Evolutionary conservation across 1,140 invertebrate genomes (phyloP).

Genomic region (Lasioglossum baleicum): DNA sequence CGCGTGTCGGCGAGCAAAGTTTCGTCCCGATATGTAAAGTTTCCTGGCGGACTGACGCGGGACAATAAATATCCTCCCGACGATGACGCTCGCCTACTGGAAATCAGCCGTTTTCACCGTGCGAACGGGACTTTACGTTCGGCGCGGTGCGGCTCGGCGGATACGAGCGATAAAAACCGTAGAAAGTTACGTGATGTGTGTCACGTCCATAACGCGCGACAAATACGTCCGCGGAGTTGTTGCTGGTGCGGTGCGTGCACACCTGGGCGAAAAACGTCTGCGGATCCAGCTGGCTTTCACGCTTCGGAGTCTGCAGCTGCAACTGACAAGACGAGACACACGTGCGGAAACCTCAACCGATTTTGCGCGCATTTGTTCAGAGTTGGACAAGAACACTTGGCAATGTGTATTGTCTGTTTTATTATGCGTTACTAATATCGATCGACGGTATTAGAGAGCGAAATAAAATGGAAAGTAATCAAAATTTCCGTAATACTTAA

Average conservation of each 20-base stretch:
- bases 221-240: slow-evolving; percentile 45
- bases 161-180: slow-evolving; percentile 48
- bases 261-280: slow-evolving; percentile 4
- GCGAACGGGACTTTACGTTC: neutral
- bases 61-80: slow-evolving; percentile 40
- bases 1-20: slow-evolving; percentile 7
- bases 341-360: neutral
- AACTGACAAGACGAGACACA: neutral
- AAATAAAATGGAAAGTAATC: too few species aligned
- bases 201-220: slow-evolving; percentile 51
- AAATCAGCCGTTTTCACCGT: slow-evolving; percentile 56
- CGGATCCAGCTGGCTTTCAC: neutral
- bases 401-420: too few species aligned
- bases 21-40: slow-evolving; percentile 35
- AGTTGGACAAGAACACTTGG: too few species aligned
- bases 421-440: too few species aligned
- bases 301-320: neutral
- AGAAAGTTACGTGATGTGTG: slow-evolving; percentile 66
- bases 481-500: too few species aligned
- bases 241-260: neutral
- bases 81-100: neutral
- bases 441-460: too few species aligned
- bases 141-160: too few species aligned
- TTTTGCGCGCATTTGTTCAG: neutral
- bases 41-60: slow-evolving; percentile 3